Conservation (phyloP, 2,797 vertebrate species). For the Microchirus variegatus region DNA sequence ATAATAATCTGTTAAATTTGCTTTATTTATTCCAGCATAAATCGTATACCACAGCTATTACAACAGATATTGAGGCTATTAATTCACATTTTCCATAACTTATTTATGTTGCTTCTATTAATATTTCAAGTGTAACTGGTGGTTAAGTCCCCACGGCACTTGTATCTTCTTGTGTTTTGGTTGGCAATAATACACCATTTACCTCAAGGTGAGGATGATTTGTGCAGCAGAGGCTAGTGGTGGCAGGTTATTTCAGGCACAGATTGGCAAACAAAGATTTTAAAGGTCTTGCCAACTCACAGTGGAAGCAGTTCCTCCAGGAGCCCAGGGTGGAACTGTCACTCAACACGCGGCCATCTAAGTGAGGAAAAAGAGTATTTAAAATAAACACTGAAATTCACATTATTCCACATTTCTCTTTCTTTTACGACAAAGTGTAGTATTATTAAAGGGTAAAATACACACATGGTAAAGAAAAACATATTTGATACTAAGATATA, state of each 20-base stretch:
- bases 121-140: constrained; percentile 23
- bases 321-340: constrained; percentile 78
- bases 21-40: constrained; percentile 7
- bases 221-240: background rate
- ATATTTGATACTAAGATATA: too few species aligned
- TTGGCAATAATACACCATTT: background rate
- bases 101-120: constrained; percentile 17
- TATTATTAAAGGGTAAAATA: too few species aligned
- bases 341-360: constrained; percentile 85
- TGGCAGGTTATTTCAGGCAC: background rate
- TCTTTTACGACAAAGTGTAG: too few species aligned
- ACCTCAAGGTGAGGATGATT: background rate
- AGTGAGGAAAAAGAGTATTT: constrained; percentile 4
- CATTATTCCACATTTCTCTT: too few species aligned
- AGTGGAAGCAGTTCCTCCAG: constrained; percentile 89
- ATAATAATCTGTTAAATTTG: background rate
- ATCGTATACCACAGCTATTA: constrained; percentile 16
- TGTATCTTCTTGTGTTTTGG: background rate
- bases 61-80: constrained; percentile 1
- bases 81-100: constrained; percentile 8
- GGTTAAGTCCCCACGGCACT: background rate
- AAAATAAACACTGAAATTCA: too few species aligned
- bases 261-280: background rate
- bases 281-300: constrained; percentile 73
- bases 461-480: too few species aligned